Evolutionary conservation across 2,113 vertebrate species (phyloP).

Genomic region (Vicugna pacos): DNA sequence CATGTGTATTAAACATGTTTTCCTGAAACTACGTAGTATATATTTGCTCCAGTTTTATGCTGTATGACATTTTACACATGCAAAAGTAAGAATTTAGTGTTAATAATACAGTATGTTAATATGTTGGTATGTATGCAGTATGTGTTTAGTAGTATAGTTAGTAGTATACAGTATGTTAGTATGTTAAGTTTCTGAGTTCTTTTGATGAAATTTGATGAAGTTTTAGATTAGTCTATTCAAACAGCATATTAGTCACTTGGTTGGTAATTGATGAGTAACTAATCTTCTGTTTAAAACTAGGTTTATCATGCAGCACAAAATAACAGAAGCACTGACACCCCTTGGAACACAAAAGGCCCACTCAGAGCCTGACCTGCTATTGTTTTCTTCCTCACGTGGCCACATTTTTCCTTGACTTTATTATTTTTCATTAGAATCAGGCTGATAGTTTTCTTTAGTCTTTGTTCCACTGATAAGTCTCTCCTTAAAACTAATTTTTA

Average conservation of each 20-base stretch:
- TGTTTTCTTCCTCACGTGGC: neutral
- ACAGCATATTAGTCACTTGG: neutral
- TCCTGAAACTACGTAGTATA: neutral
- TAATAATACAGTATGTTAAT: neutral
- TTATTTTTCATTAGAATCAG: slow-evolving; percentile 48
- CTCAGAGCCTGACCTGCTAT: neutral
- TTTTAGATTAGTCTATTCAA: neutral
- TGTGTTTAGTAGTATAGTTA: too few species aligned
- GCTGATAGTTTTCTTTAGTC: slow-evolving; percentile 35
- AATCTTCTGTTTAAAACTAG: neutral
- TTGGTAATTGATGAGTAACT: neutral
- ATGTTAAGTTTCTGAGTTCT: neutral
- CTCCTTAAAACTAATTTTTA: slow-evolving; percentile 65
- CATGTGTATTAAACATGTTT: neutral
- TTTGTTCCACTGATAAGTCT: slow-evolving; percentile 53
- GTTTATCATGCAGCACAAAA: neutral
- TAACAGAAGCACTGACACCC: neutral
- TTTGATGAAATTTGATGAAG: slow-evolving; percentile 15
- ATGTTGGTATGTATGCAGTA: too few species aligned
- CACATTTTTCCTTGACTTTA: neutral
- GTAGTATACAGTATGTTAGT: neutral
- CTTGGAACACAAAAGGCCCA: neutral
- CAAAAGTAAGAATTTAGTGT: neutral
- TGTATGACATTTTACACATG: neutral
- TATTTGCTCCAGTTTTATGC: neutral